phyloP scores from a whole-genome alignment of 1,140 invertebrate genomes.

The Battus philenor region DNA sequence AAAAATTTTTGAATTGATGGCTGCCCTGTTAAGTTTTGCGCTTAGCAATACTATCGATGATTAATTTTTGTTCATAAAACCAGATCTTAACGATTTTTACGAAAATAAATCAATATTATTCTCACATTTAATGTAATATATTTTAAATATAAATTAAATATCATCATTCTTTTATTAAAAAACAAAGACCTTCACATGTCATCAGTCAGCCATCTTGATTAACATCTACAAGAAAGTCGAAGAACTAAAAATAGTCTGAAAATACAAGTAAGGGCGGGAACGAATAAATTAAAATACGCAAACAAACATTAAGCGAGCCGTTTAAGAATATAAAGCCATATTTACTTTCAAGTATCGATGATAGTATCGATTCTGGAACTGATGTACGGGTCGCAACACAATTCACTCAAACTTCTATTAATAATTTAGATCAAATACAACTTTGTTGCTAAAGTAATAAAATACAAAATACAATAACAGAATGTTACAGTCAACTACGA shows the following conservation, averaged over 20 bases:
- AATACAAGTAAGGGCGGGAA: conserved; percentile 5
- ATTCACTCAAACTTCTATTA: not conserved
- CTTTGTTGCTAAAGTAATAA: not conserved
- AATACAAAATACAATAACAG: not conserved
- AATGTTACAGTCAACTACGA: not conserved
- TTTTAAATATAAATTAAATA: no score
- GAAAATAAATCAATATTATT: no score
- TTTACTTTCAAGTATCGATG: conserved; percentile 1
- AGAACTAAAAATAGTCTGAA: conserved; percentile 6
- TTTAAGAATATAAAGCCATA: conserved; percentile 8
- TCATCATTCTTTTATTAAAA: no score
- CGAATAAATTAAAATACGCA: conserved; percentile 11
- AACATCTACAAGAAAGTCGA: not conserved
- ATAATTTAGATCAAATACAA: not conserved
- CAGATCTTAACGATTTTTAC: no score
- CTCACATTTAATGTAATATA: no score
- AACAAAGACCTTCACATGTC: no score
- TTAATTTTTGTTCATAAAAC: no score
- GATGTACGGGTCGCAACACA: not conserved
- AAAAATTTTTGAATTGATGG: no score
- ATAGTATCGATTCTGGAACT: not conserved
- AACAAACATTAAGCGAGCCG: conserved; percentile 8
- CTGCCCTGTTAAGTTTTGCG: no score
- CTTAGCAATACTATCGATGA: no score
- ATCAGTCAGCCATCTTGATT: conserved; percentile 6